These are phyloP conservation scores for Microdon myrmicae DNA, from an alignment of 2,888 invertebrate species.

Conservation along the genomic window DNA sequence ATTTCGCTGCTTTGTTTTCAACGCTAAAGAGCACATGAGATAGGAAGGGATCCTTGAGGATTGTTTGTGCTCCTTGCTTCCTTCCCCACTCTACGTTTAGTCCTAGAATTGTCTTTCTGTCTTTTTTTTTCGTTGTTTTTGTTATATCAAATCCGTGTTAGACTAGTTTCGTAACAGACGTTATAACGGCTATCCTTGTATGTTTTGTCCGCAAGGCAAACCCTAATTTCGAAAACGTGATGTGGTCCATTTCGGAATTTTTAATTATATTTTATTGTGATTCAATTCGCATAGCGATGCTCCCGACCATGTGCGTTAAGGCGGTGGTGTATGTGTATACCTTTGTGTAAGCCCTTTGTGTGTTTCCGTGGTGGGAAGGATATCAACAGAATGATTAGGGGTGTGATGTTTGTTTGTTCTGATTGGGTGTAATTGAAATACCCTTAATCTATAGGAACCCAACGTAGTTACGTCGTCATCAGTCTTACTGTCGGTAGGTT, in stretches of 20 bases:
- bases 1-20: not conserved
- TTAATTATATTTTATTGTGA: constrained; percentile 40
- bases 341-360: not conserved
- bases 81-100: too few relatives aligned
- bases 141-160: constrained; percentile 8
- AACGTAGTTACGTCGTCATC: constrained; percentile 22
- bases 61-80: too few relatives aligned
- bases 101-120: too few relatives aligned
- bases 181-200: constrained; percentile 15
- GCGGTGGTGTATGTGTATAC: not conserved
- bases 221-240: constrained; percentile 39
- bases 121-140: constrained; percentile 1
- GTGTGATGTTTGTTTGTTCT: not conserved
- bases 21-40: not conserved
- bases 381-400: too few relatives aligned
- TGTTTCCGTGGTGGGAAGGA: not conserved
- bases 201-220: constrained; percentile 14
- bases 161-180: constrained; percentile 5
- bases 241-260: constrained; percentile 40
- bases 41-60: not conserved
- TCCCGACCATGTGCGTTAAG: constrained; percentile 10
- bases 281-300: constrained; percentile 34
- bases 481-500: constrained; percentile 6
- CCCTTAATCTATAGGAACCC: constrained; percentile 12
- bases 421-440: constrained; percentile 6